Conservation (phyloP, 1,140 invertebrate genomes). For the silkworm (Bombyx mori) region DNA sequence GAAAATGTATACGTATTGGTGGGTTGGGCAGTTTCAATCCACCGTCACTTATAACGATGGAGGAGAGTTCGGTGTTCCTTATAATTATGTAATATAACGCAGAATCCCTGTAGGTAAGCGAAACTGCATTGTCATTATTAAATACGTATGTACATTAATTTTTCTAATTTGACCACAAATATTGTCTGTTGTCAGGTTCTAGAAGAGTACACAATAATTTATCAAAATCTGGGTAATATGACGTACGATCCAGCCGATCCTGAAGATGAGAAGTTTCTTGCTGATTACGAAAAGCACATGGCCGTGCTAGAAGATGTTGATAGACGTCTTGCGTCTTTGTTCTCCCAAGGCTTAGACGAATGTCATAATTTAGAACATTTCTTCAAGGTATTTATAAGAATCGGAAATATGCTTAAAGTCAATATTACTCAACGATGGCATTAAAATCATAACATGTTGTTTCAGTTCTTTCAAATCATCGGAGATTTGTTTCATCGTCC, state of each 20-base stretch:
- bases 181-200: constrained; percentile 51
- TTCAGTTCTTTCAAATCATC: constrained; percentile 81
- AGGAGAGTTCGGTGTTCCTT: no score
- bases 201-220: constrained; percentile 81
- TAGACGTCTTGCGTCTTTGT: constrained; percentile 80
- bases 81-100: no score
- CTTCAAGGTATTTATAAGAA: constrained; percentile 52
- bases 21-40: no score
- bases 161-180: background rate
- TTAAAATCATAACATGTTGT: constrained; percentile 14
- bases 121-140: no score
- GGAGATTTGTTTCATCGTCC: constrained; percentile 81
- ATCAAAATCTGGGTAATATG: constrained; percentile 79
- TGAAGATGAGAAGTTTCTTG: constrained; percentile 76
- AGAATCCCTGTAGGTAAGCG: no score
- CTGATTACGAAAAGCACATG: constrained; percentile 75
- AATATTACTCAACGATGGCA: background rate
- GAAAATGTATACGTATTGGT: no score
- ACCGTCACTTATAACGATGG: no score
- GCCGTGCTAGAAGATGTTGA: constrained; percentile 77
- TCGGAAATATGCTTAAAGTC: background rate
- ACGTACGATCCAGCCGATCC: constrained; percentile 72
- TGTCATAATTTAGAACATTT: constrained; percentile 79
- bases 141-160: no score
- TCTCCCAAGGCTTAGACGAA: constrained; percentile 83